phyloP scores from a whole-genome alignment of 2,797 vertebrate genomes.

The Gambelia wislizenii region DNA sequence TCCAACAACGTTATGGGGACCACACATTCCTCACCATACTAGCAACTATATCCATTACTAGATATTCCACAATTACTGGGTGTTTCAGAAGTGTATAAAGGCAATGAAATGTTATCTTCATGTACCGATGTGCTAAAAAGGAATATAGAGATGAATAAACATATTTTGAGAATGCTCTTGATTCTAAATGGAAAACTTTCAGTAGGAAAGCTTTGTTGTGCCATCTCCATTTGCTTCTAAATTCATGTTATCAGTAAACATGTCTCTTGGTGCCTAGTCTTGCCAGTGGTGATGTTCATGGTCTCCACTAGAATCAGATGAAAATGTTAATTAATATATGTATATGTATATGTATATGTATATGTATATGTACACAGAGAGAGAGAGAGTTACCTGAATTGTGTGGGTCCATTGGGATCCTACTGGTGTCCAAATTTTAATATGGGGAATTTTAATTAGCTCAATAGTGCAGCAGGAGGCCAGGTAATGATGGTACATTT shows the following conservation, averaged over 20 bases:
- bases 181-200: background rate
- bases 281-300: background rate
- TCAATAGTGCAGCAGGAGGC: no score
- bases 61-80: background rate
- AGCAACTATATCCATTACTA: background rate
- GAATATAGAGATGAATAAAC: background rate
- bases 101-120: background rate
- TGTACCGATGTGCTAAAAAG: background rate
- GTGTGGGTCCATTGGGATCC: no score
- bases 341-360: no score
- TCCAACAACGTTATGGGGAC: background rate
- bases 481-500: no score
- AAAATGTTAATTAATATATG: no score
- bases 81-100: background rate
- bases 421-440: no score
- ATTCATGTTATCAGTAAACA: background rate
- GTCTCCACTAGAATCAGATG: background rate
- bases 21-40: no score
- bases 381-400: no score
- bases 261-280: background rate
- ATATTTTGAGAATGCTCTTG: background rate
- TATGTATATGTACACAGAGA: no score
- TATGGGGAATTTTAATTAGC: no score
- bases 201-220: background rate
- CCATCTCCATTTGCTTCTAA: background rate